Percentiles rank a stretch among this genome's conserved stretches.
Conservation (phyloP, 2,888 invertebrate genomes). For the Pachymerium ferrugineum region DNA sequence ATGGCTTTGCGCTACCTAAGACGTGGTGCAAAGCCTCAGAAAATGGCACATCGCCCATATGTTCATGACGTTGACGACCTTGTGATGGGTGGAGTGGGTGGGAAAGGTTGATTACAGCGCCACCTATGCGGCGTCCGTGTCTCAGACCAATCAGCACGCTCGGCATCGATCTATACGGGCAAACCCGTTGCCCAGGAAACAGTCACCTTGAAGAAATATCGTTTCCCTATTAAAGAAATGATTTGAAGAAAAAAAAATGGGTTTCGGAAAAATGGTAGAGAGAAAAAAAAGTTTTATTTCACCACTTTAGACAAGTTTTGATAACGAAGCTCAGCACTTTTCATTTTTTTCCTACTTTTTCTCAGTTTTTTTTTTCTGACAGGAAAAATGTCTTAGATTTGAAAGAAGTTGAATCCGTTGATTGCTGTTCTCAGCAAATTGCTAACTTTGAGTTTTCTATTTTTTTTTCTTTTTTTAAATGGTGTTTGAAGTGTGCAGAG, state of each 20-base stretch:
- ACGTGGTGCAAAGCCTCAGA: not conserved
- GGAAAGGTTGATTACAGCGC: constrained; percentile 1
- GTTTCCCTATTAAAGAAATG: constrained; percentile 17
- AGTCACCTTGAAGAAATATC: too few species aligned
- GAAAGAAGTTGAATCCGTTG: too few species aligned
- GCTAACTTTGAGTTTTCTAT: too few species aligned
- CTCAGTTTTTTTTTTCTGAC: too few species aligned
- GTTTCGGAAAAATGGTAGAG: too few species aligned
- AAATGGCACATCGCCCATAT: constrained; percentile 11
- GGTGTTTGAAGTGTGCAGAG: too few species aligned
- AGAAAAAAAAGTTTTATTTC: not conserved
- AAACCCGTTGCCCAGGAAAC: constrained; percentile 24
- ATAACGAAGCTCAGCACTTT: too few species aligned
- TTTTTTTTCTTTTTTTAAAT: too few species aligned
- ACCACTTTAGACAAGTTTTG: not conserved
- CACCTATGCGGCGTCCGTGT: constrained; percentile 19
- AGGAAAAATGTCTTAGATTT: too few species aligned
- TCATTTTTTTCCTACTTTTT: too few species aligned
- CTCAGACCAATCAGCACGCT: constrained; percentile 22
- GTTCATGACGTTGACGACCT: constrained; percentile 13
- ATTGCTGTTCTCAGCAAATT: too few species aligned
- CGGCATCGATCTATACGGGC: constrained; percentile 7
- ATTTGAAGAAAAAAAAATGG: not conserved
- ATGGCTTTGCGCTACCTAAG: not conserved
- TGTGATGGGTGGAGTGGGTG: constrained; percentile 4